Conservation (phyloP, 2,888 invertebrate genomes). For the Xestia xanthographa region DNA sequence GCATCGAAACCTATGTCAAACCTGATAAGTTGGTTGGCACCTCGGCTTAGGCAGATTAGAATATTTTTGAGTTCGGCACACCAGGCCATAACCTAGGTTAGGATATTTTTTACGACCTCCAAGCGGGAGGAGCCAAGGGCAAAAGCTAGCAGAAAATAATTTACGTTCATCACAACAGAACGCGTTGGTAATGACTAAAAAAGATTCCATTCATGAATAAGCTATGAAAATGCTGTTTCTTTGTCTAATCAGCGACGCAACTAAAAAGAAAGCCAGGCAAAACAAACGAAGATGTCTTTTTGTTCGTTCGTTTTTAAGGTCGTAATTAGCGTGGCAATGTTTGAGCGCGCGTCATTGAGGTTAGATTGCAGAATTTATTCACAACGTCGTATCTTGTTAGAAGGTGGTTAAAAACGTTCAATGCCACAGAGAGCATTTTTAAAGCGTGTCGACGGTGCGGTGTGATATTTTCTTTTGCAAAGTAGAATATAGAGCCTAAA, state of each 20-base stretch:
- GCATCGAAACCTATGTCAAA: too few relatives aligned
- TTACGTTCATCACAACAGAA: slow-evolving; percentile 15
- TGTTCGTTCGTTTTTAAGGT: slow-evolving; percentile 29
- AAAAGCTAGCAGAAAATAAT: background rate
- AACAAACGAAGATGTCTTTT: slow-evolving; percentile 34
- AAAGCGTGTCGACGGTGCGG: background rate
- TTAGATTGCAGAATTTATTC: slow-evolving; percentile 7
- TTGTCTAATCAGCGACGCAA: slow-evolving; percentile 62
- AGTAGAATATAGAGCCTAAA: background rate
- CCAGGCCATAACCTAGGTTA: background rate
- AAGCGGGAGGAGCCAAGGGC: fast-evolving
- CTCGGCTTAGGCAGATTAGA: background rate
- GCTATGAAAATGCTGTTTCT: slow-evolving; percentile 58
- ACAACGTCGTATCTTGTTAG: too few relatives aligned
- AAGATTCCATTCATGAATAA: slow-evolving; percentile 56
- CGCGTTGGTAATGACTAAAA: slow-evolving; percentile 31
- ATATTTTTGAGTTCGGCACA: background rate
- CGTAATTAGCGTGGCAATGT: slow-evolving; percentile 48
- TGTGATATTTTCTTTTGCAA: background rate
- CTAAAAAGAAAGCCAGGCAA: slow-evolving; percentile 38
- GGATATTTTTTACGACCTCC: background rate
- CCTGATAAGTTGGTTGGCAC: background rate
- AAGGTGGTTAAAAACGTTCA: background rate
- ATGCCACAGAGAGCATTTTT: background rate
- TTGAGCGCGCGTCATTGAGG: slow-evolving; percentile 1